A percentile compares a stretch with the other conserved stretches of the same genome.
Evolutionary conservation across 2,113 vertebrate species (phyloP).

Genomic region (Perccottus glenii): DNA sequence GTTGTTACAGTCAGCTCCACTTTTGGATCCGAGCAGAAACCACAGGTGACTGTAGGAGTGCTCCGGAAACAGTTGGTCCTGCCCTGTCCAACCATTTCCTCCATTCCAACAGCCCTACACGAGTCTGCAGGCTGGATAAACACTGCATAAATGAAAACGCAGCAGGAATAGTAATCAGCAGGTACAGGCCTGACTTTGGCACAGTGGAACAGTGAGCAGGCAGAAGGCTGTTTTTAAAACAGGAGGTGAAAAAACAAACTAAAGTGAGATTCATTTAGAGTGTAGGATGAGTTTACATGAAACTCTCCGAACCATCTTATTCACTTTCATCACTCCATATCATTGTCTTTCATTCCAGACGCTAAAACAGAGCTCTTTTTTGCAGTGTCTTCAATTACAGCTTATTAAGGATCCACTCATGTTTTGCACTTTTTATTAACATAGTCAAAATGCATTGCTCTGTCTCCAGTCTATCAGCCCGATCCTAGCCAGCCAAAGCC

Average conservation of each 20-base stretch:
- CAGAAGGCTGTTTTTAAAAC: neutral
- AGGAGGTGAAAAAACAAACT: no score
- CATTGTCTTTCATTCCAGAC: conserved; percentile 14
- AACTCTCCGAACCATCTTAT: neutral
- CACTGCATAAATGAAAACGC: conserved; percentile 46
- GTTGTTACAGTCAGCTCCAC: neutral
- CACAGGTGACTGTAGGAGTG: conserved; percentile 44
- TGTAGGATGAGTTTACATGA: no score
- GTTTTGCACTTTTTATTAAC: neutral
- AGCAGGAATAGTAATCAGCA: conserved; percentile 53
- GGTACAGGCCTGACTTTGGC: conserved; percentile 39
- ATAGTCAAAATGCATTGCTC: neutral
- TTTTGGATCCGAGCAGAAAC: conserved; percentile 38
- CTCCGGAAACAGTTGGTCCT: conserved; percentile 25
- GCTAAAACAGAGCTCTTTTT: neutral
- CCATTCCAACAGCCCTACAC: conserved; percentile 45
- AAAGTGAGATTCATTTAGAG: no score
- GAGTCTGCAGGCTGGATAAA: conserved; percentile 64
- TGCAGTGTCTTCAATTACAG: neutral
- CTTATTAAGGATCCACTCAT: neutral
- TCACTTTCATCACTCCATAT: conserved; percentile 19
- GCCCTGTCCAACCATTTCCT: conserved; percentile 58
- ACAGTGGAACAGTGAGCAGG: conserved; percentile 13
- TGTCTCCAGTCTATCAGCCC: conserved; percentile 86
- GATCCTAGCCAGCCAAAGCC: conserved; percentile 94